Base-by-base conservation (phyloP, 2,797 vertebrate species). In the Artibeus lituratus region DNA sequence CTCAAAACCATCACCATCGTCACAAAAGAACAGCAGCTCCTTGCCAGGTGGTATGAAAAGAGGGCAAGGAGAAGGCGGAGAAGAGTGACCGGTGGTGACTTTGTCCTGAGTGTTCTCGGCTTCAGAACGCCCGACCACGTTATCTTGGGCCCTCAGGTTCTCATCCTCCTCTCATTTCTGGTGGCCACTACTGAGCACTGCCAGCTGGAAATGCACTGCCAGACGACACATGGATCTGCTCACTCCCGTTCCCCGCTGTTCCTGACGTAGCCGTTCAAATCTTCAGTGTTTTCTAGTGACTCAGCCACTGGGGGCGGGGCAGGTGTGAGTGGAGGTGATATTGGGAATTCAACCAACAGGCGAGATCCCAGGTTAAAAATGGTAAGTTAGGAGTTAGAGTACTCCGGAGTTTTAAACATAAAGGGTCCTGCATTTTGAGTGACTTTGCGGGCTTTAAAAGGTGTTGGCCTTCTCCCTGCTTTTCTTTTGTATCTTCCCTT, bases 311-410 rank as follows among this genome's bases (percentile, higher is more conserved):
- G 55, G 55, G 55, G 21, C 3, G 53, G 53, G 57, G 57, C 57
- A 2, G 21, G n/a, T 1, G 7, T 12, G n/a, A 1, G 10, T 15
- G 16, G 11, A 10, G 2, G 3, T 76, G 29, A 15, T 87, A 39
- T 9, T 80, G 62, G 22, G 35, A 87, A 62, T 87, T 59, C 37
- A 72, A 49, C 35, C 26, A 67, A 11, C 15, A 29, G 35, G 42
- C 81, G 87, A 93, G n/a, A 37, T 62, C 9, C 32, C n/a, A 76
- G 55, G 37, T 81, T 85, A 49, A 55, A 93, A 59, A 26, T 55
- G 44, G 0, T 29, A 80, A 44, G 44, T 65, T 88, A 47, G 69
- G 88, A 80, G 35, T 26, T 91, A 53, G 21, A 47, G 8, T 87
- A 65, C 73, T 67, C 67, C 10, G 77, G 55, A 94, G 9, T 76